Evolutionary conservation across 2,888 invertebrate genomes (phyloP).

Genomic region (Orthonychiurus folsomi): DNA sequence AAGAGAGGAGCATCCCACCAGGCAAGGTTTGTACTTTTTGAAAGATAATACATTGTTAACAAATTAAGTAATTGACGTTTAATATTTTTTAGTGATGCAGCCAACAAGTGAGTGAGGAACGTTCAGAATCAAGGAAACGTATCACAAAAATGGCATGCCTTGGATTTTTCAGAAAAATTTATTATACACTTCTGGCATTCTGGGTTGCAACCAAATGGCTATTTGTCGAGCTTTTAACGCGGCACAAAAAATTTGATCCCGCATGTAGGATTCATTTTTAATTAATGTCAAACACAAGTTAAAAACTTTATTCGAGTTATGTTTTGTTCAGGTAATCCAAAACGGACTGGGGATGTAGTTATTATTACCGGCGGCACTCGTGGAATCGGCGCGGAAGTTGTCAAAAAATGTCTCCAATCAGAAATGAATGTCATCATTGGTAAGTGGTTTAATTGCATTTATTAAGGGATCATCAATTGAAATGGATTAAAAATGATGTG

Average conservation of each 20-base stretch:
- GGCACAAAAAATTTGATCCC: background rate
- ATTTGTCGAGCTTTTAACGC: background rate
- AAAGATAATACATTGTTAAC: too few relatives aligned
- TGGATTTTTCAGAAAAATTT: background rate
- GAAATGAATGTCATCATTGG: constrained; percentile 35
- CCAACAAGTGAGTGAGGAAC: too few relatives aligned
- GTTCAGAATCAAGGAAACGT: too few relatives aligned
- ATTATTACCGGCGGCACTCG: constrained; percentile 61
- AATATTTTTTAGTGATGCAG: too few relatives aligned
- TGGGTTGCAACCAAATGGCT: background rate
- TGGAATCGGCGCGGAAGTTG: background rate
- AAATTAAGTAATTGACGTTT: too few relatives aligned
- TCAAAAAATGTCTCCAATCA: constrained; percentile 56
- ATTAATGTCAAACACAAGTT: background rate
- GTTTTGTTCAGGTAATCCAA: constrained; percentile 50
- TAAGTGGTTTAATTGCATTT: background rate
- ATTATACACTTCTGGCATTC: background rate
- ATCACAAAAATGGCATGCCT: too few relatives aligned
- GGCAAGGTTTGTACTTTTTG: too few relatives aligned
- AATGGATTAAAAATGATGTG: background rate
- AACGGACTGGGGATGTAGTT: constrained; percentile 59
- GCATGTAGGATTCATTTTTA: background rate
- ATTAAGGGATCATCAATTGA: background rate
- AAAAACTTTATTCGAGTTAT: background rate
- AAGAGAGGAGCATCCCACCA: too few relatives aligned